These are phyloP conservation scores for Mesembrinibis cayennensis DNA, from an alignment of 2,113 vertebrate species.

Conservation along the genomic window DNA sequence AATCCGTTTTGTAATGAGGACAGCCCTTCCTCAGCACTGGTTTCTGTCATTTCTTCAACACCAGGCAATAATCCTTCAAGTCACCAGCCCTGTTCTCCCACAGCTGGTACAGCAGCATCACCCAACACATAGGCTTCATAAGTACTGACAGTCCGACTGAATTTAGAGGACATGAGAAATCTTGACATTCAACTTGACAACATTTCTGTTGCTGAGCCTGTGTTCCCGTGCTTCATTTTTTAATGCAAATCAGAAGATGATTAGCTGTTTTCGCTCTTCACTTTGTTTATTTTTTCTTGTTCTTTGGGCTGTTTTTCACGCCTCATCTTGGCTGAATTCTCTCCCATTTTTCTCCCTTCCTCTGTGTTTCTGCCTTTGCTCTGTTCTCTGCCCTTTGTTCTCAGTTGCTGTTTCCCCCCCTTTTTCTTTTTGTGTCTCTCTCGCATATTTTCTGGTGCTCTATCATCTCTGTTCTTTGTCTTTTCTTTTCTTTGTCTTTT, in stretches of 20 bases:
- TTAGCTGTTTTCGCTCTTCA: conserved; percentile 21
- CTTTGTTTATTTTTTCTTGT: conserved; percentile 33
- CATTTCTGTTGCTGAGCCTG: not conserved
- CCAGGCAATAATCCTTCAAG: not conserved
- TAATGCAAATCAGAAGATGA: conserved; percentile 47
- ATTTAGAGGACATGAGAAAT: not conserved
- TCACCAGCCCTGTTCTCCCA: not conserved
- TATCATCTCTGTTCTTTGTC: conserved; percentile 60
- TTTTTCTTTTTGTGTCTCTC: conserved; percentile 51
- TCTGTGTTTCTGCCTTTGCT: conserved; percentile 21
- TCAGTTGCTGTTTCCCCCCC: not conserved
- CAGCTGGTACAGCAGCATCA: not conserved
- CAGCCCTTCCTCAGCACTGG: not conserved
- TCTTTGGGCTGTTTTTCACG: conserved; percentile 16
- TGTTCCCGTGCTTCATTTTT: conserved; percentile 30
- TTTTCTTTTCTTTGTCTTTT: conserved; percentile 62
- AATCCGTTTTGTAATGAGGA: not conserved
- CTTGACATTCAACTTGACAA: conserved; percentile 45
- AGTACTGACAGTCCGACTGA: not conserved
- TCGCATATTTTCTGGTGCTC: conserved; percentile 59
- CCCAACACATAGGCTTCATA: not conserved
- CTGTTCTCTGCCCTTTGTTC: conserved; percentile 60
- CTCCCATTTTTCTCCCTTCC: conserved; percentile 24
- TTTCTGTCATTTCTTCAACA: not conserved
- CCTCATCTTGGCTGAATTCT: conserved; percentile 27